Conservation (phyloP, 2,888 invertebrate species). For the Zhengitettix transpicula region DNA sequence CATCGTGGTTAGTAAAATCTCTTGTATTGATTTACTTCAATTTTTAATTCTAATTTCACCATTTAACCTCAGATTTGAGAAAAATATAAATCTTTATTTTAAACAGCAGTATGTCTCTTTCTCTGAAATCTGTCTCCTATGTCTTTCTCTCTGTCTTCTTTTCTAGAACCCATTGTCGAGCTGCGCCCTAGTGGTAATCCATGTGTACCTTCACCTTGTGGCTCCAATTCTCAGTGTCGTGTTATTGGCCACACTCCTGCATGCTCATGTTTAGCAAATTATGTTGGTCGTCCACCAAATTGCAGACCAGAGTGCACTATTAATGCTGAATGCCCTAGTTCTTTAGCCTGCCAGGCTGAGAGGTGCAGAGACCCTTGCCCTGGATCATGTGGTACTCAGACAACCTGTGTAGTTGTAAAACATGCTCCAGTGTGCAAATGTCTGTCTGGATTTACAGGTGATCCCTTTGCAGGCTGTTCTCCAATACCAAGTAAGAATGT, state of each 20-base stretch:
- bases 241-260: constrained; percentile 35
- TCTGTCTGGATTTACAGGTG: constrained; percentile 44
- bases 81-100: not conserved
- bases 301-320: constrained; percentile 47
- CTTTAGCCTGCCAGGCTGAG: constrained; percentile 34
- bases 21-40: not conserved
- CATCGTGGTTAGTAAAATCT: not conserved
- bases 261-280: constrained; percentile 37
- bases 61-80: not conserved
- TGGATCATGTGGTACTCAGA: constrained; percentile 41
- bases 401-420: constrained; percentile 43
- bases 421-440: constrained; percentile 51
- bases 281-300: constrained; percentile 42
- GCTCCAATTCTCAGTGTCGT: constrained; percentile 36
- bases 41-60: not conserved
- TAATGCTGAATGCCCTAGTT: constrained; percentile 34
- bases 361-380: constrained; percentile 57
- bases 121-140: constrained; percentile 4
- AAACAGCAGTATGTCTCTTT: constrained; percentile 14
- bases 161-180: constrained; percentile 9
- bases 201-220: constrained; percentile 48
- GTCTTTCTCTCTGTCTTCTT: not conserved
- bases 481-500: constrained; percentile 13
- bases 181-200: constrained; percentile 29
- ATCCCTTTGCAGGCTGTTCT: constrained; percentile 45